These are phyloP conservation scores for Ochropleura leucogaster DNA, from an alignment of 2,888 invertebrate species.

Conservation along the genomic window DNA sequence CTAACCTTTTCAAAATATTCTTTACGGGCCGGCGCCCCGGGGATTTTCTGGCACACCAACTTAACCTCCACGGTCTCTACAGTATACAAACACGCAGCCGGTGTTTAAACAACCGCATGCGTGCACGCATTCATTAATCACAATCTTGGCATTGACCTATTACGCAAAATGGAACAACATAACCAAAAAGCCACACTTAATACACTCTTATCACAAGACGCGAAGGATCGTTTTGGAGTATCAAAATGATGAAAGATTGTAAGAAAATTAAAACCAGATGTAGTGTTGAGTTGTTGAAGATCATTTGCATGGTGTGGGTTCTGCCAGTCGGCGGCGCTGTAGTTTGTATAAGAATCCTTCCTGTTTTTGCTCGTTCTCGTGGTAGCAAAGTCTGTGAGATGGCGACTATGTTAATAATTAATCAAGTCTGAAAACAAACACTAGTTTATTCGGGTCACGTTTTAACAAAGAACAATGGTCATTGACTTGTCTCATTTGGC, in stretches of 20 bases:
- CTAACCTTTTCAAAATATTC: not conserved
- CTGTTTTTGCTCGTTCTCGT: slow-evolving; percentile 50
- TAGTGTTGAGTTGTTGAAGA: slow-evolving; percentile 56
- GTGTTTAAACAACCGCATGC: slow-evolving; percentile 57
- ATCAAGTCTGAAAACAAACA: slow-evolving; percentile 40
- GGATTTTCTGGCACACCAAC: slow-evolving; percentile 24
- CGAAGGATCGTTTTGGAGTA: slow-evolving; percentile 53
- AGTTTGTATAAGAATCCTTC: slow-evolving; percentile 55
- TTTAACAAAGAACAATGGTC: slow-evolving; percentile 59
- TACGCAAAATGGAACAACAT: slow-evolving; percentile 68
- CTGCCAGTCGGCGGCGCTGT: slow-evolving; percentile 61
- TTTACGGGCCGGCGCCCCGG: slow-evolving; percentile 3
- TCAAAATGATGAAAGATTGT: slow-evolving; percentile 38
- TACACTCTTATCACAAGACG: slow-evolving; percentile 50
- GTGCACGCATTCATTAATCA: slow-evolving; percentile 64
- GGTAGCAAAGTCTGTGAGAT: slow-evolving; percentile 40
- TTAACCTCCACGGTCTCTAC: slow-evolving; percentile 45
- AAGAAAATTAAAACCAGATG: slow-evolving; percentile 71
- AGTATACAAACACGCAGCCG: slow-evolving; percentile 38
- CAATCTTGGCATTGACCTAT: slow-evolving; percentile 75
- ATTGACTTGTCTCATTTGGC: slow-evolving; percentile 54
- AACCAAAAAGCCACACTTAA: slow-evolving; percentile 57
- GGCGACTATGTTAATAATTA: slow-evolving; percentile 47
- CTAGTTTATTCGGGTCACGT: slow-evolving; percentile 47
- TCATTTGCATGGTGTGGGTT: slow-evolving; percentile 75